A percentile compares a stretch with the other conserved stretches of the same genome.
phyloP scores from a whole-genome alignment of 2,113 vertebrate genomes.

The Embiotoca jacksoni region DNA sequence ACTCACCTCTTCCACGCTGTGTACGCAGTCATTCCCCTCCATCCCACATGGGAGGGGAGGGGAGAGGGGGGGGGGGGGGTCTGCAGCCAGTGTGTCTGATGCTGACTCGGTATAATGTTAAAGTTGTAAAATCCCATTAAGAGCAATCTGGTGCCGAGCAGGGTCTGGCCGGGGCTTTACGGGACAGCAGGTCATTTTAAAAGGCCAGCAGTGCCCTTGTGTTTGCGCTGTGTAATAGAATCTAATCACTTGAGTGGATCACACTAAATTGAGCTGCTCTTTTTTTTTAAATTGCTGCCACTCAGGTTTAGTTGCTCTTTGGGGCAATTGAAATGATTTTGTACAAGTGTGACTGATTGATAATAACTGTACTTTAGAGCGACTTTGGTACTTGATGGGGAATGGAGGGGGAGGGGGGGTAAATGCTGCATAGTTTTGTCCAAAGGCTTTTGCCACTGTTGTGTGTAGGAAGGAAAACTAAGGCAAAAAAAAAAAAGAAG shows the following conservation, averaged over 20 bases:
- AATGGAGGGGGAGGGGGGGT: neutral
- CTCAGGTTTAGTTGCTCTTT: conserved; percentile 41
- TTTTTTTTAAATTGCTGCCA: conserved; percentile 7
- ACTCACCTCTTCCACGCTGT: neutral
- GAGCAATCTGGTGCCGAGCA: conserved; percentile 52
- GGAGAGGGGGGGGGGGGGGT: too few species aligned
- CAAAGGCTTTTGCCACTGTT: neutral
- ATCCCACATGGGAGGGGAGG: neutral
- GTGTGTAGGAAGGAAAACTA: neutral
- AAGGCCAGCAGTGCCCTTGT: conserved; percentile 43
- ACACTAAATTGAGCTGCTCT: conserved; percentile 28
- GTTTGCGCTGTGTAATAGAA: conserved; percentile 47
- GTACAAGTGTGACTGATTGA: neutral
- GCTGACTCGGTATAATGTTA: conserved; percentile 75
- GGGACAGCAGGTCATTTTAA: conserved; percentile 62
- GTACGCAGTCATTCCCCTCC: neutral
- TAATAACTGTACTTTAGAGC: neutral
- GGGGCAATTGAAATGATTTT: conserved; percentile 41
- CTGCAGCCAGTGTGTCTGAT: conserved; percentile 41
- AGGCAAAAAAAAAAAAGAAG: neutral
- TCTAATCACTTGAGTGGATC: conserved; percentile 49
- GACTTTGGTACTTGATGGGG: too few species aligned
- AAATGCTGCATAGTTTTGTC: neutral
- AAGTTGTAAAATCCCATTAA: conserved; percentile 77
- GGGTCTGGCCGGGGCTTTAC: conserved; percentile 37